phyloP scores from a whole-genome alignment of 2,888 invertebrate species.

The Fabriciana adippe region DNA sequence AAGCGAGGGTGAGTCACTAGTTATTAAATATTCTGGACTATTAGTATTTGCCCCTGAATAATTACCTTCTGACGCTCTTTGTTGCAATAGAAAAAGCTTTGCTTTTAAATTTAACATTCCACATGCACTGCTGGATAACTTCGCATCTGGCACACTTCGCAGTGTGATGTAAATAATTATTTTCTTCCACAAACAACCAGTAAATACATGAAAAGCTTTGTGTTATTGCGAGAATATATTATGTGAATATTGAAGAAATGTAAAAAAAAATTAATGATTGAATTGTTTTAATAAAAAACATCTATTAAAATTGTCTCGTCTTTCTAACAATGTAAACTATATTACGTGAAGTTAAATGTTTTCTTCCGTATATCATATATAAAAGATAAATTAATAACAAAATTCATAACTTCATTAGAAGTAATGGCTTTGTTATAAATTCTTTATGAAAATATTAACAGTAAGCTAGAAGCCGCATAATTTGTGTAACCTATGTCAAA shows the following conservation, averaged over 20 bases:
- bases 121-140: background rate
- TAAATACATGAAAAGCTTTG: background rate
- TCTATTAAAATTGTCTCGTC: too few species aligned
- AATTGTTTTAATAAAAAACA: too few species aligned
- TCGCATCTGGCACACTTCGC: constrained; percentile 7
- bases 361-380: too few species aligned
- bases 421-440: background rate
- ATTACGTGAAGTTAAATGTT: too few species aligned
- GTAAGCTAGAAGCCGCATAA: constrained; percentile 5
- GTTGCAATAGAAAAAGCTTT: constrained; percentile 1
- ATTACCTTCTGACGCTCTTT: background rate
- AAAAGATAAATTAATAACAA: too few species aligned
- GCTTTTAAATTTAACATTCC: background rate
- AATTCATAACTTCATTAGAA: background rate
- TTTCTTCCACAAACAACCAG: background rate
- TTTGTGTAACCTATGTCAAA: constrained; percentile 8
- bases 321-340: too few species aligned
- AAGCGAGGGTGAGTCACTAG: too few species aligned
- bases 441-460: background rate
- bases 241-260: too few species aligned
- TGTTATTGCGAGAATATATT: background rate
- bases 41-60: background rate
- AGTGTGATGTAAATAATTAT: background rate
- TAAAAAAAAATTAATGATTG: too few species aligned
- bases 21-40: background rate